Percentiles rank a stretch among this genome's conserved stretches.
Evolutionary conservation across 92 coral and sea anemone species (phyloP).

Genomic region (Muricea muricata): DNA sequence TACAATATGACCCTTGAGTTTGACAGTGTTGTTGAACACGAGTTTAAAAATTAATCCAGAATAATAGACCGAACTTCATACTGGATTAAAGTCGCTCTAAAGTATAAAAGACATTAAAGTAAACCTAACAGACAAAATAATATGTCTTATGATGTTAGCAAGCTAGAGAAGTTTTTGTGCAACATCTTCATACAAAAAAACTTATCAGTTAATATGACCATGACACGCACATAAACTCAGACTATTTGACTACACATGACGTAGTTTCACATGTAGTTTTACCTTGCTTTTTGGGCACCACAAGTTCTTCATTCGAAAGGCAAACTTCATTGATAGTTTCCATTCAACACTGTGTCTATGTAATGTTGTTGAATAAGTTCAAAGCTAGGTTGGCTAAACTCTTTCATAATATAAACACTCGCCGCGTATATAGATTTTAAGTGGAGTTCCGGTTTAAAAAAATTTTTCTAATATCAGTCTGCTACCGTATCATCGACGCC

Average conservation of each 20-base stretch:
- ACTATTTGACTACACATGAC: not conserved
- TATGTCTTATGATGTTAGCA: no score
- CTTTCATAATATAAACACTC: not conserved
- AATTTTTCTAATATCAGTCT: not conserved
- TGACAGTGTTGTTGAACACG: no score
- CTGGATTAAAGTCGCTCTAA: no score
- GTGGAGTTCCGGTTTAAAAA: constrained; percentile 8
- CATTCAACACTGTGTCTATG: not conserved
- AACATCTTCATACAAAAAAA: not conserved
- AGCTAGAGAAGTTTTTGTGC: no score
- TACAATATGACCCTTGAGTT: no score
- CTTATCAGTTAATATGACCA: not conserved
- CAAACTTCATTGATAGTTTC: not conserved
- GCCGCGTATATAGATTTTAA: not conserved
- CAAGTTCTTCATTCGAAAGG: not conserved
- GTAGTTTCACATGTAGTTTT: no score
- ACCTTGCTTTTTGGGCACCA: not conserved
- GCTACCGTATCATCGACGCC: not conserved
- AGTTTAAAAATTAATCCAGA: no score
- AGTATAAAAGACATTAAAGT: no score
- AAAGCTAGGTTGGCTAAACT: not conserved
- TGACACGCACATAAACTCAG: not conserved
- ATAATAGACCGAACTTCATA: no score
- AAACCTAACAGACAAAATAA: no score
- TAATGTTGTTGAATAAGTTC: not conserved